Conservation (phyloP, 2,888 invertebrate species). For the Erebia ligea region DNA sequence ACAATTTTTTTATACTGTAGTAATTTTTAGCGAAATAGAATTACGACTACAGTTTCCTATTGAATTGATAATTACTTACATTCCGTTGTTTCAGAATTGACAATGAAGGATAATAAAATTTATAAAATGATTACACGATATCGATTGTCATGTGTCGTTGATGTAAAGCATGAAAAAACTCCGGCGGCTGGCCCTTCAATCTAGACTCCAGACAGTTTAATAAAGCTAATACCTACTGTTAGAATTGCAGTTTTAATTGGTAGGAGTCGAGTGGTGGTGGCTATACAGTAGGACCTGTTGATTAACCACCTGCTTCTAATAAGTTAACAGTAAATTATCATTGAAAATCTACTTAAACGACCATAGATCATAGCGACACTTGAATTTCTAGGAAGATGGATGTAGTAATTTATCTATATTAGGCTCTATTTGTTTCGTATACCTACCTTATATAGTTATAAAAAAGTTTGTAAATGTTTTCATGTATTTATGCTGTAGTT, state of each 20-base stretch:
- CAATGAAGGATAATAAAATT: not conserved
- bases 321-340: not conserved
- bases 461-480: too few species aligned
- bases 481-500: too few species aligned
- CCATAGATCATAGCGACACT: not conserved
- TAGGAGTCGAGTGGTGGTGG: not conserved
- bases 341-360: not conserved
- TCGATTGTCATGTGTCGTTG: not conserved
- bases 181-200: not conserved
- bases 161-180: not conserved
- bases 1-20: not conserved
- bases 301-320: conserved; percentile 12
- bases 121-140: not conserved
- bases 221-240: not conserved
- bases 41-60: too few species aligned
- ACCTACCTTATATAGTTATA: too few species aligned
- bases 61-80: too few species aligned
- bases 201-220: conserved; percentile 18
- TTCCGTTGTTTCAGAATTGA: too few species aligned
- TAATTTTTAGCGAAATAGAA: too few species aligned
- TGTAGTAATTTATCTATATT: not conserved
- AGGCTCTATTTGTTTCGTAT: too few species aligned
- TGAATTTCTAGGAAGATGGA: not conserved
- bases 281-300: not conserved
- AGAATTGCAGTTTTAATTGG: conserved; percentile 17